Evolutionary conservation across 2,113 vertebrate genomes (phyloP).

Genomic region (Caretta caretta): DNA sequence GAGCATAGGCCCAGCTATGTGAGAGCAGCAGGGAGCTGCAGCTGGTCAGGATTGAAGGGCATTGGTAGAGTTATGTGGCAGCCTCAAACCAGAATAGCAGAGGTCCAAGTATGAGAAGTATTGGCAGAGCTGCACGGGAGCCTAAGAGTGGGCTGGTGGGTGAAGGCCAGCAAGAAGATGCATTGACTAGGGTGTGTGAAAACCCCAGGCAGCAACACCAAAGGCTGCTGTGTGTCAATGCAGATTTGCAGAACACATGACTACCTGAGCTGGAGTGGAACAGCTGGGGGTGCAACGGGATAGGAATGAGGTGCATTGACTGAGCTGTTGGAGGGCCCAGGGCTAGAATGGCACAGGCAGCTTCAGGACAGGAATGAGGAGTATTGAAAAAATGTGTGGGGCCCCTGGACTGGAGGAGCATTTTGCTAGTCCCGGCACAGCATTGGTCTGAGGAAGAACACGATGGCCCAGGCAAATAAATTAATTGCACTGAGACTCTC

Average conservation of each 20-base stretch:
- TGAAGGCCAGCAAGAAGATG: background rate
- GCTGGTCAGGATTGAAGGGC: background rate
- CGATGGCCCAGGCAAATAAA: background rate
- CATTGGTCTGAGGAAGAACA: rapidly evolving
- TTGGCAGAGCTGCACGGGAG: background rate
- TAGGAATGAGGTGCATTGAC: background rate
- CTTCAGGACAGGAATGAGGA: background rate
- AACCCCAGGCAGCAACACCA: background rate
- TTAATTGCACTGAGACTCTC: rapidly evolving
- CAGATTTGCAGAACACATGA: background rate
- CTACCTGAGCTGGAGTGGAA: background rate
- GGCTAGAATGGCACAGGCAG: background rate
- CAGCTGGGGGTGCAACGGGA: background rate
- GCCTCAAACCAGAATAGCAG: rapidly evolving
- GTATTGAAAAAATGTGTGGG: background rate
- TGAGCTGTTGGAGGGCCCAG: background rate
- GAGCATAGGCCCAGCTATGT: background rate
- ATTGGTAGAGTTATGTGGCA: background rate
- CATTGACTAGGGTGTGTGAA: background rate
- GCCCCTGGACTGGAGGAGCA: background rate
- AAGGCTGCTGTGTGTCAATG: background rate
- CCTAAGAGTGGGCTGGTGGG: background rate
- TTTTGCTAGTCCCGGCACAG: background rate
- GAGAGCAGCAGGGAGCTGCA: background rate
- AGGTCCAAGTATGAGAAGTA: background rate